These are phyloP conservation scores for Drosophila robusta DNA, from an alignment of 2,888 invertebrate species.

Conservation along the genomic window DNA sequence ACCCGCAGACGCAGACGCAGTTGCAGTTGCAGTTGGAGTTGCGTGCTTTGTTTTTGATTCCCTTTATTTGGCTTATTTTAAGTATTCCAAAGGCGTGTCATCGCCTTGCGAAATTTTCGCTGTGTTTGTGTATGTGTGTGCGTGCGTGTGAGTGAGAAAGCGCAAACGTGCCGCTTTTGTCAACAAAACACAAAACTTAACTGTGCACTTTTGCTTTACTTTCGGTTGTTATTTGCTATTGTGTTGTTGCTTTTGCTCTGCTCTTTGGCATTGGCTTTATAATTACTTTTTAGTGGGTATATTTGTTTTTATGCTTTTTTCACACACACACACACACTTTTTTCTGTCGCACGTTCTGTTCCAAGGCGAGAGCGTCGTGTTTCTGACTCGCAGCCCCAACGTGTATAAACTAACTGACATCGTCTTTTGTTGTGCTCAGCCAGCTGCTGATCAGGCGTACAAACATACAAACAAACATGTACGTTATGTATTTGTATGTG, in stretches of 20 bases:
- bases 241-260: conserved; percentile 24
- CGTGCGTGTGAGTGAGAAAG: conserved; percentile 55
- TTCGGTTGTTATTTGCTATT: conserved; percentile 43
- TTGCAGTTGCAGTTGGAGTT: conserved; percentile 14
- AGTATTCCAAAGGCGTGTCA: conserved; percentile 64
- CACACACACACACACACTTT: background rate
- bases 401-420: conserved; percentile 68
- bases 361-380: conserved; percentile 21
- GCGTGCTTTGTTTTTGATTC: conserved; percentile 26
- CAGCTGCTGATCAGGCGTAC: conserved; percentile 56
- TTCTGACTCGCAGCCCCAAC: conserved; percentile 66
- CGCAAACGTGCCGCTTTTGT: conserved; percentile 78
- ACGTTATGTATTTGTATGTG: conserved; percentile 21
- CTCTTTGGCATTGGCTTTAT: conserved; percentile 43
- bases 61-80: conserved; percentile 22
- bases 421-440: conserved; percentile 43
- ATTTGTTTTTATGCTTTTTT: conserved; percentile 25
- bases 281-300: conserved; percentile 46
- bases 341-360: conserved; percentile 13
- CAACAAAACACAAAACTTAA: conserved; percentile 56
- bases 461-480: background rate
- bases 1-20: conserved; percentile 37
- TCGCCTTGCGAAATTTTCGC: conserved; percentile 49
- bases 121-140: conserved; percentile 11
- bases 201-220: conserved; percentile 58